Evolutionary conservation across 2,113 vertebrate species (phyloP).

Genomic region (Hippotragus niger): DNA sequence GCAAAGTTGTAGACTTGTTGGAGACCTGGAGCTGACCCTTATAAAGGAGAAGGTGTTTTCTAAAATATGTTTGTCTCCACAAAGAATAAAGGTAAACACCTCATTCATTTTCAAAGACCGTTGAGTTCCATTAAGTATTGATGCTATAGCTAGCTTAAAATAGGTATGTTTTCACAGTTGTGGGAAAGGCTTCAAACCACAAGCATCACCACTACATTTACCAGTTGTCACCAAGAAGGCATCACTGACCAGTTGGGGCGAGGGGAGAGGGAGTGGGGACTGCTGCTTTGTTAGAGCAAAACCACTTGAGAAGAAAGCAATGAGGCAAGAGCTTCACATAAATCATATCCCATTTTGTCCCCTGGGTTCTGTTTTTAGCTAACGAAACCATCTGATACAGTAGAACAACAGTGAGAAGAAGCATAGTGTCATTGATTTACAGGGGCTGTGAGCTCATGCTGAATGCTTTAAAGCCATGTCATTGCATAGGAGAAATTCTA

Average conservation of each 20-base stretch:
- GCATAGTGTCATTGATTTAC: neutral
- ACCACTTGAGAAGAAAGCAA: neutral
- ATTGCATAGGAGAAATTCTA: neutral
- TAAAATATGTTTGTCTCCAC: neutral
- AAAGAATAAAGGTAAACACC: neutral
- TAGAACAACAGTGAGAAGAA: rapidly evolving
- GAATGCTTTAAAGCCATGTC: neutral
- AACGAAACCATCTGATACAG: neutral
- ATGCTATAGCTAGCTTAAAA: neutral
- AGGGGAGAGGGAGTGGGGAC: no score
- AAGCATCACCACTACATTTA: neutral
- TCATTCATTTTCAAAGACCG: neutral
- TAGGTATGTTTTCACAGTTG: neutral
- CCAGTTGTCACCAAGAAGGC: neutral
- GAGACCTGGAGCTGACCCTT: neutral
- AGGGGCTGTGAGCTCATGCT: neutral
- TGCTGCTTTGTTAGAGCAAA: neutral
- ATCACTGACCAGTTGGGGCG: rapidly evolving
- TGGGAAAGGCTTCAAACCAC: neutral
- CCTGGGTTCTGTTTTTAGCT: neutral
- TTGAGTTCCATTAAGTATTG: neutral
- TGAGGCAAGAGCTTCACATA: neutral
- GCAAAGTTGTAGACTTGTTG: neutral
- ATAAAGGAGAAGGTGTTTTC: neutral
- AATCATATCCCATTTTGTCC: neutral